Base-by-base conservation (phyloP, 2,113 vertebrate genomes). In the Baryphthengus martii region DNA sequence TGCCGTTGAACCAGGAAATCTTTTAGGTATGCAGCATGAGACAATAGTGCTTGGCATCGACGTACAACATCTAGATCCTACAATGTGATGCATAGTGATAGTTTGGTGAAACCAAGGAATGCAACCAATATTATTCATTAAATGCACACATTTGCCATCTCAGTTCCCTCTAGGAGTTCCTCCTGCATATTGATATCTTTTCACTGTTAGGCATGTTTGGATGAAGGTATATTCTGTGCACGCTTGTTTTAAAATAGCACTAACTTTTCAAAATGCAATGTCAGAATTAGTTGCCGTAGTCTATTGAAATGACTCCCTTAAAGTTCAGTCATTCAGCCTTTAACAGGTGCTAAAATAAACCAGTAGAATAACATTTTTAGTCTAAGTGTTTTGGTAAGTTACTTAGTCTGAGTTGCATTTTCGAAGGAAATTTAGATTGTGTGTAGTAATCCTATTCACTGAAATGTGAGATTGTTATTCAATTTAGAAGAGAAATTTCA, bases 51-150 rank as follows among this genome's bases (percentile, higher is more conserved):
- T 40, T 35, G 37, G 17, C 13, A 26, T 10, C 53, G 17, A 0
- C 3, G 2, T 47, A 11, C 4, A 44, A 1, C 53, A 10, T 15
- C 15, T 76, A 29, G 6, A n/a, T 62, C 7, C 28, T 19, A 5
- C 3, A 17, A 1, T 12, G 29, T 17, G 21, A 45, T 52, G 4
- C 2, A 19, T 19, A 28, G 55, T 12, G 11, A 24, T 11, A 15
- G n/a, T 35, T 52, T 62, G 29, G 26, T 53, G 37, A 58, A 44
- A 63, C 18, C 7, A 37, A 50, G 44, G 33, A 50, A 59, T 50
- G 39, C 10, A 77, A 75, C 17, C 33, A 52, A 2, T 8, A 6
- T 81, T 66, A 33, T 29, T 81, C 50, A 67, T n/a, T 42, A 84
- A 80, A 67, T 13, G 17, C 31, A 45, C 10, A 12, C 6, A 9